phyloP scores from a whole-genome alignment of 2,797 vertebrate species.

The Alectoris magna region DNA sequence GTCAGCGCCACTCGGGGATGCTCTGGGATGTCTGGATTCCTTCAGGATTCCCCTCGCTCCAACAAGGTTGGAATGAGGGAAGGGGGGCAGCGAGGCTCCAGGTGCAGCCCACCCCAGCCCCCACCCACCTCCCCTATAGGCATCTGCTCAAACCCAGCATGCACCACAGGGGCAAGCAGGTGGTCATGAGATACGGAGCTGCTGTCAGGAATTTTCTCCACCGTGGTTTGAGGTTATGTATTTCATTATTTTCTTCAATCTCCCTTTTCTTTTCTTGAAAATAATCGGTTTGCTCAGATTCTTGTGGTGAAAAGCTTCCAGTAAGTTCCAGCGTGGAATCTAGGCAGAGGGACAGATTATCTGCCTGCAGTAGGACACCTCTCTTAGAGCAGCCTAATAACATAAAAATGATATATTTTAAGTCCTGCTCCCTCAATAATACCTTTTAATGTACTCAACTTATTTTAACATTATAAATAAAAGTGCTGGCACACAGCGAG shows the following conservation, averaged over 20 bases:
- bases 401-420: slow-evolving; percentile 54
- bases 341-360: slow-evolving; percentile 51
- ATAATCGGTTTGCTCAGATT: slow-evolving; percentile 53
- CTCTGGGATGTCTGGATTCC: neutral
- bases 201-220: slow-evolving; percentile 49
- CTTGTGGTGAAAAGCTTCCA: slow-evolving; percentile 70
- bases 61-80: slow-evolving; percentile 6
- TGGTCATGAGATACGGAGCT: neutral
- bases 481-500: slow-evolving; percentile 35
- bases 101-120: slow-evolving; percentile 22
- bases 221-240: slow-evolving; percentile 67
- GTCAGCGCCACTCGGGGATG: neutral
- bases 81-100: neutral
- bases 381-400: slow-evolving; percentile 39
- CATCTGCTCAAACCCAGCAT: neutral
- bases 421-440: slow-evolving; percentile 35
- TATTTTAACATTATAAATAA: slow-evolving; percentile 63
- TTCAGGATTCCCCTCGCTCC: slow-evolving; percentile 20
- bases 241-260: slow-evolving; percentile 49
- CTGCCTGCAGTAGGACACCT: slow-evolving; percentile 58
- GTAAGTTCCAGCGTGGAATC: slow-evolving; percentile 56
- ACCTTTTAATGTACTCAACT: slow-evolving; percentile 57
- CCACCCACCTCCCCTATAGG: neutral
- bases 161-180: slow-evolving; percentile 11
- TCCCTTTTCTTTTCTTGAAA: slow-evolving; percentile 63